Base-by-base conservation (phyloP, 2,113 vertebrate species). In the rat (Rattus norvegicus) region DNA sequence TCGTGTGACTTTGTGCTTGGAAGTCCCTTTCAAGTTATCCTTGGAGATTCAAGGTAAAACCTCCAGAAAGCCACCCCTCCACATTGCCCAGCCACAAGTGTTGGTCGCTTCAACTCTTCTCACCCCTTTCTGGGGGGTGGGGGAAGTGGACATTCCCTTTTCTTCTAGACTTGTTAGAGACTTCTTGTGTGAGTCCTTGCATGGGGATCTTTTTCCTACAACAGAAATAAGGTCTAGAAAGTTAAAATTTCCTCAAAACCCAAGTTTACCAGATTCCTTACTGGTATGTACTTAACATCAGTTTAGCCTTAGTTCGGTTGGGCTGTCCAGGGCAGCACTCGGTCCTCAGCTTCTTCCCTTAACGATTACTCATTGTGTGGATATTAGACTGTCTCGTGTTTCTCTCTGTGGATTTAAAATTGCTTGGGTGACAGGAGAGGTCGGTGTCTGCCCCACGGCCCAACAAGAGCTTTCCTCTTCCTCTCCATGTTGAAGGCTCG, bases 81-180 rank as follows among this genome's bases (percentile, higher is more conserved):
- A 54, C 16, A 52, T 43, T 20, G 20, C n/a, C n/a, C 67, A 91
- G 61, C 2, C 9, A 33, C 9, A 28, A 28, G 49, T 4, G 9
- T 24, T 0, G 0, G 14, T 22, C 17, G 3, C 22, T 70, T 84
- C 52, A 26, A 2, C 30, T 96, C 47, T 83, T 90, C 75, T 65
- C 72, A 16, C 33, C 17, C 77, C 2, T 61, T 69, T 87, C 28
- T 43, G 43, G 43, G 43, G 43, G 28, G 52, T 20, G 17, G 22
- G 36, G 63, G 39, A 90, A 5, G 13, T 67, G 22, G 80, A 92
- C 16, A n/a, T 36, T 91, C 33, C 14, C 17, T 52, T 92, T n/a
- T 69, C 24, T 84, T 94, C 47, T 86, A 36, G 39, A 22, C 70
- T 83, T 4, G 13, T 52, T 89, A 91, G 88, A 61, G n/a, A 91